Evolutionary conservation across 92 coral and sea anemone species (phyloP).

Genomic region (Bergia sp.): DNA sequence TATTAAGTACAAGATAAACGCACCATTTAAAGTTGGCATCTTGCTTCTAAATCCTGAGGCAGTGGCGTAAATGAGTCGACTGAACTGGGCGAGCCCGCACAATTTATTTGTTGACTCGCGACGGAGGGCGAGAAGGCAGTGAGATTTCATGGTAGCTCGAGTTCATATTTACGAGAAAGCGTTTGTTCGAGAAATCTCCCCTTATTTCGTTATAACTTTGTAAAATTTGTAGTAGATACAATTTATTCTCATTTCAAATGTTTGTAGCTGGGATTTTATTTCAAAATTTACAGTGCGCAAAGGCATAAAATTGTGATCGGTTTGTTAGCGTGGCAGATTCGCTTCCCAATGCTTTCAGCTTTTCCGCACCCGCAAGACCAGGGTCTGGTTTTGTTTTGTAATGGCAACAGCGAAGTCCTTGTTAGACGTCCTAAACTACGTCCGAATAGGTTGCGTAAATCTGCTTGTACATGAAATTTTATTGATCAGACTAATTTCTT

Average conservation of each 20-base stretch:
- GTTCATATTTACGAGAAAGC: neutral
- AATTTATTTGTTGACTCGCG: slow-evolving; percentile 20
- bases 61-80: neutral
- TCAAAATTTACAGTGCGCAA: slow-evolving; percentile 36
- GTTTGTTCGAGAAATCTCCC: neutral
- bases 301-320: neutral
- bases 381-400: slow-evolving; percentile 9
- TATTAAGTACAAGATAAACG: slow-evolving; percentile 16
- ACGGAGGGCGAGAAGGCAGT: slow-evolving; percentile 12
- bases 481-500: neutral
- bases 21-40: neutral
- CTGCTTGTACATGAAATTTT: neutral
- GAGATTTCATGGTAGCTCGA: slow-evolving; percentile 21
- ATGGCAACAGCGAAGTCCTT: neutral
- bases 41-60: neutral
- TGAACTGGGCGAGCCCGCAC: slow-evolving; percentile 46
- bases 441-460: neutral
- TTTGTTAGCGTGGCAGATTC: slow-evolving; percentile 33
- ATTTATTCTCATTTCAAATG: neutral
- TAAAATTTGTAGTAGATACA: neutral
- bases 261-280: neutral
- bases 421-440: neutral
- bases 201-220: neutral
- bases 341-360: neutral
- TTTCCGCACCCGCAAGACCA: slow-evolving; percentile 12